Conservation (phyloP, 2,888 invertebrate species). For the Sinopyrophorus schimmeli region DNA sequence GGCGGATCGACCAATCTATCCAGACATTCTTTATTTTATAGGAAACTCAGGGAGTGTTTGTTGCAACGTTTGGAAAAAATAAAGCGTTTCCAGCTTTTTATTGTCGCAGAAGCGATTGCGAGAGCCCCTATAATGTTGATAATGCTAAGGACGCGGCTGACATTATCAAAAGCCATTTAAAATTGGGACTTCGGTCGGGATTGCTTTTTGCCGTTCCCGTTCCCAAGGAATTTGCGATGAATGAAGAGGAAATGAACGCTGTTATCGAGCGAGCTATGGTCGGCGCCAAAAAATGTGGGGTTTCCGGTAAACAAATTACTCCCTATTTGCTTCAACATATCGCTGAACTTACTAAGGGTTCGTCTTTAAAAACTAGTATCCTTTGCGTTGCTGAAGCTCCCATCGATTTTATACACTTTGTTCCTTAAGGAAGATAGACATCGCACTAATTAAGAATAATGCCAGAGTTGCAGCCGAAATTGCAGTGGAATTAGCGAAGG, state of each 20-base stretch:
- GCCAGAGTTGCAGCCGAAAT: conserved; percentile 82
- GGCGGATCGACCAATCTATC: conserved; percentile 16
- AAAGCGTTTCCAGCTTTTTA: conserved; percentile 93
- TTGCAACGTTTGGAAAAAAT: conserved; percentile 73
- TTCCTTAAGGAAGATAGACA: no score
- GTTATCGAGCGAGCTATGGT: conserved; percentile 72
- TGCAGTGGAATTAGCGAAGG: conserved; percentile 65
- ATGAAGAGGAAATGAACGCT: conserved; percentile 63
- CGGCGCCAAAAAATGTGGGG: conserved; percentile 62
- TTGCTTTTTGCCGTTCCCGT: conserved; percentile 90
- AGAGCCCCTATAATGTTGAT: conserved; percentile 71
- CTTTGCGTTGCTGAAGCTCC: conserved; percentile 55
- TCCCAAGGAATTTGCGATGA: conserved; percentile 70
- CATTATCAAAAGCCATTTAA: conserved; percentile 61
- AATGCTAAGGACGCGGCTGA: conserved; percentile 70
- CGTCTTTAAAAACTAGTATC: conserved; percentile 85
- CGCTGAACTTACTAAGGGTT: conserved; percentile 77
- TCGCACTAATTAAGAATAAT: conserved; percentile 92
- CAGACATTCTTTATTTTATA: conserved; percentile 47
- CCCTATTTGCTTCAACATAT: conserved; percentile 86
- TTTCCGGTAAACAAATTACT: conserved; percentile 87
- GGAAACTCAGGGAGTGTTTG: conserved; percentile 96
- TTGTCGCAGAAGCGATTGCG: conserved; percentile 72
- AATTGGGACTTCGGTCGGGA: conserved; percentile 67
- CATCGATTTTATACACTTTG: no score